Evolutionary conservation across 2,113 vertebrate species (phyloP), one percentile per base, ranked within the genome.

Genomic region (Anarhynchus alexandrinus): DNA sequence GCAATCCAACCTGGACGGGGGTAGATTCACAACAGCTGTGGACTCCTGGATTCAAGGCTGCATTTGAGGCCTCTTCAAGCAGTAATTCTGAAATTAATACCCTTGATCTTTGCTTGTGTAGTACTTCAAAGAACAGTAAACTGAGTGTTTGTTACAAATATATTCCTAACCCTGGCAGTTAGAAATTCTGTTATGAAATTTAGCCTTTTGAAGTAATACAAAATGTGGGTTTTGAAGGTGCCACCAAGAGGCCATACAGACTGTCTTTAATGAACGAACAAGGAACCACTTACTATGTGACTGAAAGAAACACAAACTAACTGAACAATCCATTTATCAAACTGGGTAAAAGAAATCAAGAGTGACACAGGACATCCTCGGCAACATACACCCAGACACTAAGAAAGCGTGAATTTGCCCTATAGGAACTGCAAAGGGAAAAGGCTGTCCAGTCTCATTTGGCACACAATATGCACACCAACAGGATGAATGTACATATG

Each of bases 401-500:
- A 52, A 78, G 29, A 13, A 83, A 84, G 55, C 2, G 0, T 26
- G 15, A 23, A 13, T 16, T 26, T 43, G 34, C 27, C 34, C 58
- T 36, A 43, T 0, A 38, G n/a, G 47, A 82, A 58, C 13, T 36
- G 52, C 65, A 78, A 74, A 54, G 34, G 25, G 18, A 81, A 71
- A 62, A 88, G 64, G 64, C 45, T 82, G 64, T 40, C 69, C 59
- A 30, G 42, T 54, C 38, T 64, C 51, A 54, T 54, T 42, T 40
- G 45, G 58, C 59, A 78, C 51, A 65, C 14, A 82, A 13, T 2
- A 61, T 3, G 15, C 65, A 59, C 26, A 34, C 22, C 30, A 76
- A 55, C 13, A 65, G n/a, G 27, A 82, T 55, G 38, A 64, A 72
- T 1, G 0, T 21, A 49, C 2, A 1, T 3, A 52, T 6, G n/a